Evolutionary conservation across 2,797 vertebrate species (phyloP).

Genomic region (Harpagifer antarcticus): DNA sequence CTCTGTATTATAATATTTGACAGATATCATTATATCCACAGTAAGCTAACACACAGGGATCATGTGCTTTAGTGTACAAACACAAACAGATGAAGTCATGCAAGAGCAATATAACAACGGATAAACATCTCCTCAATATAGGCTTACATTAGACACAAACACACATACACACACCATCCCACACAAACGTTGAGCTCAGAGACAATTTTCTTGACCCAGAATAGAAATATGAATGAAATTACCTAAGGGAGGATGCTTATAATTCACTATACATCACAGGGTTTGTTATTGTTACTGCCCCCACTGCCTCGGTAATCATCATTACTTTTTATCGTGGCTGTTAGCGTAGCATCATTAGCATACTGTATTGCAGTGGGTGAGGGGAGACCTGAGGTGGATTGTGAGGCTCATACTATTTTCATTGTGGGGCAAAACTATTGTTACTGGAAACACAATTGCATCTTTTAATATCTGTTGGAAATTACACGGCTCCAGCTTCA

Average conservation of each 20-base stretch:
- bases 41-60: slow-evolving; percentile 4
- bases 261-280: slow-evolving; percentile 56
- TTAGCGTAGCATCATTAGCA: slow-evolving; percentile 71
- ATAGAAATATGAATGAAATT: slow-evolving; percentile 52
- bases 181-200: slow-evolving; percentile 3
- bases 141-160: background rate
- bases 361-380: slow-evolving; percentile 52
- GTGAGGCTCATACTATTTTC: slow-evolving; percentile 47
- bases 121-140: slow-evolving; percentile 6
- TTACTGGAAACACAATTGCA: slow-evolving; percentile 54
- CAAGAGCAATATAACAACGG: slow-evolving; percentile 17
- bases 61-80: background rate
- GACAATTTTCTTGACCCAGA: slow-evolving; percentile 33
- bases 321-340: slow-evolving; percentile 67
- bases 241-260: slow-evolving; percentile 46
- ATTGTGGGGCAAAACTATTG: slow-evolving; percentile 45
- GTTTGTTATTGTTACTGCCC: slow-evolving; percentile 59
- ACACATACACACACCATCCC: slow-evolving; percentile 8
- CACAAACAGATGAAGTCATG: slow-evolving; percentile 40
- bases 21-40: background rate
- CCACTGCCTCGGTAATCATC: slow-evolving; percentile 54
- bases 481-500: slow-evolving; percentile 39
- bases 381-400: slow-evolving; percentile 52
- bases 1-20: background rate
- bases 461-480: slow-evolving; percentile 70